Evolutionary conservation across 2,888 invertebrate genomes (phyloP).

Genomic region (Siphonodentalium dalli): DNA sequence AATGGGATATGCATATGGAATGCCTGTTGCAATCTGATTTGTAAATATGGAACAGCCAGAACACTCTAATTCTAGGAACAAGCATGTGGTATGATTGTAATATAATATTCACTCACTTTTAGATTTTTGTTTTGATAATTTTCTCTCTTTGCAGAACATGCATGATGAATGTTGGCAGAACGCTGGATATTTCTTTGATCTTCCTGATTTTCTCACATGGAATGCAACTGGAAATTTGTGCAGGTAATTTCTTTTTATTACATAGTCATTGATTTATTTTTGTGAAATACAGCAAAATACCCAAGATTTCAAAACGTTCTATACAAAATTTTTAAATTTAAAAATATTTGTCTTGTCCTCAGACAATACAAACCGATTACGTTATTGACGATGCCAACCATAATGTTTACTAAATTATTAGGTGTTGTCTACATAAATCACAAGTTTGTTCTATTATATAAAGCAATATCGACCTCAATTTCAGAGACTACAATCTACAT

Average conservation of each 20-base stretch:
- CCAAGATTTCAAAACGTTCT: no score
- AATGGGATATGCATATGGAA: no score
- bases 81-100: neutral
- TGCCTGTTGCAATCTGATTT: neutral
- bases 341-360: neutral
- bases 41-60: neutral
- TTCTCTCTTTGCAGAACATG: slow-evolving; percentile 38
- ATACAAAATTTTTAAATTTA: neutral
- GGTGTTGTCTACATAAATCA: no score
- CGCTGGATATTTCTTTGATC: slow-evolving; percentile 82
- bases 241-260: slow-evolving; percentile 66
- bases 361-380: neutral
- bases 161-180: slow-evolving; percentile 74
- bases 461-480: no score
- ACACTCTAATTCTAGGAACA: neutral
- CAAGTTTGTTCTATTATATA: no score
- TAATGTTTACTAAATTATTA: no score
- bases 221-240: slow-evolving; percentile 80
- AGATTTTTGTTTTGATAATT: neutral
- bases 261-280: no score
- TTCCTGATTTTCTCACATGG: slow-evolving; percentile 94
- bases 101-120: neutral
- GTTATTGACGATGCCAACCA: neutral
- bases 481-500: no score
- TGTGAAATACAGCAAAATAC: no score